Conservation (phyloP, 2,113 vertebrate genomes). For the Sinocyclocheilus maitianheensis region DNA sequence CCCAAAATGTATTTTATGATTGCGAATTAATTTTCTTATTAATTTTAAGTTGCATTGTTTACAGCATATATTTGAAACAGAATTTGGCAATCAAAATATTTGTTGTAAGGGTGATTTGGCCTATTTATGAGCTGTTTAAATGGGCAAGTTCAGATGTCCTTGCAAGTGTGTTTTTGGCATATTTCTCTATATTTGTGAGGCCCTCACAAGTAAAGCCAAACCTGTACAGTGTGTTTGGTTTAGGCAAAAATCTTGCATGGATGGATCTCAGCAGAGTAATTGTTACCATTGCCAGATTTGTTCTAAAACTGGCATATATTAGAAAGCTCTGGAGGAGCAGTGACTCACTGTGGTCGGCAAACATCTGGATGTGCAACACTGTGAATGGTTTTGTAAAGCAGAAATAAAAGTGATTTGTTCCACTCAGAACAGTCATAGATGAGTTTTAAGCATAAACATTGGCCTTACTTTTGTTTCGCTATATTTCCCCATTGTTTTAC, state of each 20-base stretch:
- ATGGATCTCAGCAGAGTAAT: conserved; percentile 16
- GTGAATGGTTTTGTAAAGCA: background rate
- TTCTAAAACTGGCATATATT: conserved; percentile 25
- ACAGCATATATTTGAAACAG: background rate
- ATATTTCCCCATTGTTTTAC: background rate
- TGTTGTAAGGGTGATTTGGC: background rate
- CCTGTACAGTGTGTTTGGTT: background rate
- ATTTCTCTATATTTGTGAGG: background rate
- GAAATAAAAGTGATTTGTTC: conserved; percentile 19
- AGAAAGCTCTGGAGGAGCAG: conserved; percentile 8
- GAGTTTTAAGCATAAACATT: background rate
- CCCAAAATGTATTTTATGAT: background rate
- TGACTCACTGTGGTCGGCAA: conserved; percentile 30
- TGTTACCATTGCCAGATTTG: background rate
- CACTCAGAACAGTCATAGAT: conserved; percentile 7
- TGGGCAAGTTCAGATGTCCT: background rate
- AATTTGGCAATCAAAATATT: background rate
- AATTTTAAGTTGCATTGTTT: background rate
- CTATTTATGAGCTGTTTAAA: background rate
- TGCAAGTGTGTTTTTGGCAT: background rate
- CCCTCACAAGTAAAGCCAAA: background rate
- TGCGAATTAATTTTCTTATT: background rate
- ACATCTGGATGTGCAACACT: conserved; percentile 1
- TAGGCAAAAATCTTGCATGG: background rate
- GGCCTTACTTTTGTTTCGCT: background rate